phyloP scores from a whole-genome alignment of 1,140 invertebrate species.

The Anadara kagoshimensis region DNA sequence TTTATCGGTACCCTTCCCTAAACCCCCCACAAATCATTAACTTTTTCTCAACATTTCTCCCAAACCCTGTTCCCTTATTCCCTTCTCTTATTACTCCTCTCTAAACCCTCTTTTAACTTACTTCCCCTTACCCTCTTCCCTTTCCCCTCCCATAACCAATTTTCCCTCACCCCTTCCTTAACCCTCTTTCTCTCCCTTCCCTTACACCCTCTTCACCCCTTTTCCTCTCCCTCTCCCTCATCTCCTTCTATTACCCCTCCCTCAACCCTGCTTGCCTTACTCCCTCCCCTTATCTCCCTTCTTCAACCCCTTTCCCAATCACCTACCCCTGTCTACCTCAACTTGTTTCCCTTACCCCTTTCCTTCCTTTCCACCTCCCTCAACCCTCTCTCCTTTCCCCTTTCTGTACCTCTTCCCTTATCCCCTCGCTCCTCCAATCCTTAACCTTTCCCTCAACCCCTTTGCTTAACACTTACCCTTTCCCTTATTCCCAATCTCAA shows the following conservation, averaged over 20 bases:
- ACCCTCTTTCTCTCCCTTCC: slow-evolving; percentile 7
- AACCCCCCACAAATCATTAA: no score
- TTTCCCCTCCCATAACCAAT: not conserved
- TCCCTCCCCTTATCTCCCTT: not conserved
- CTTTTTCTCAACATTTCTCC: not conserved
- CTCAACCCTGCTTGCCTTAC: slow-evolving; percentile 1
- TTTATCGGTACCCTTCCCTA: no score
- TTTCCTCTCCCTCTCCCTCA: not conserved
- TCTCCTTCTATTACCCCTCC: not conserved
- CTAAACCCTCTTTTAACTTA: slow-evolving; percentile 2
- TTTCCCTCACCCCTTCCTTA: not conserved
- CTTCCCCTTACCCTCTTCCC: slow-evolving; percentile 1
- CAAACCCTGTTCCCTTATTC: slow-evolving; percentile 5
- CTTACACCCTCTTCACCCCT: not conserved
- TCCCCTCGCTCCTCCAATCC: not conserved
- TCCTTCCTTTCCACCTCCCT: not conserved
- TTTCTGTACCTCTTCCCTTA: not conserved
- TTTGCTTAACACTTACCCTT: not conserved
- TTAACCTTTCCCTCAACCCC: not conserved
- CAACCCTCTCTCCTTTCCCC: not conserved
- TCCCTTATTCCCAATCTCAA: not conserved
- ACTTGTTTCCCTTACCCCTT: not conserved
- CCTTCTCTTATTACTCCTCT: slow-evolving; percentile 5
- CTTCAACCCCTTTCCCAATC: not conserved
- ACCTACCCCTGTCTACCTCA: not conserved